phyloP scores from a whole-genome alignment of 2,797 vertebrate genomes.

The Tapera naevia region DNA sequence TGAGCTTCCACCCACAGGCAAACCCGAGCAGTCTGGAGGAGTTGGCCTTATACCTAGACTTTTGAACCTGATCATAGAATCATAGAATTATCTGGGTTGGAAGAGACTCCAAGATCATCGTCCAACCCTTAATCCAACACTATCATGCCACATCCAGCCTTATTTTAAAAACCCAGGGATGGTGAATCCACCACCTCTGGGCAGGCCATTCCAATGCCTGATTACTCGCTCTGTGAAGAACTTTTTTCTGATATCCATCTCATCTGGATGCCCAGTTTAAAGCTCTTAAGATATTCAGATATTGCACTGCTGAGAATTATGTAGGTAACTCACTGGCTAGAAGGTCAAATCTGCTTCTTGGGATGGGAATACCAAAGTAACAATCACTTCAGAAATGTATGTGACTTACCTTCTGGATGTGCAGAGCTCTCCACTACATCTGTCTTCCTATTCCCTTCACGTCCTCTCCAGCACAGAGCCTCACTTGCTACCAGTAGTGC shows the following conservation, averaged over 20 bases:
- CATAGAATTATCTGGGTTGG: too few relatives aligned
- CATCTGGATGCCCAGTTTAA: not conserved
- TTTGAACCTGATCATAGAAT: not conserved
- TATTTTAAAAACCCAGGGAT: too few relatives aligned
- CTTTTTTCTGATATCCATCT: too few relatives aligned
- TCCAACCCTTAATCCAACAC: too few relatives aligned
- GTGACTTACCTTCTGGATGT: not conserved
- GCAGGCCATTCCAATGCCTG: too few relatives aligned
- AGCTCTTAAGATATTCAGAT: not conserved
- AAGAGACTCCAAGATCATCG: too few relatives aligned
- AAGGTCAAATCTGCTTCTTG: slow-evolving; percentile 20
- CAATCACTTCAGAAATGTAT: not conserved
- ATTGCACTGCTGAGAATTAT: not conserved
- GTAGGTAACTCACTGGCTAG: not conserved
- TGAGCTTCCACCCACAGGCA: not conserved
- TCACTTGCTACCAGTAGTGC: not conserved
- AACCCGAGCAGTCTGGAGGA: not conserved
- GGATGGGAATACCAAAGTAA: not conserved
- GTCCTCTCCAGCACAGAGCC: not conserved
- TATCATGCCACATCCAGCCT: too few relatives aligned
- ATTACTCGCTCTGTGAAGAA: too few relatives aligned
- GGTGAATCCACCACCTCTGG: too few relatives aligned
- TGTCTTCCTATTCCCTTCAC: not conserved
- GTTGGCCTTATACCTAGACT: not conserved
- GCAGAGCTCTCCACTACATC: not conserved